Percentiles rank a stretch among this genome's conserved stretches.
These are phyloP conservation scores for Stichodactyla mertensii DNA, from an alignment of 64 coral and sea anemone species.

Conservation along the genomic window DNA sequence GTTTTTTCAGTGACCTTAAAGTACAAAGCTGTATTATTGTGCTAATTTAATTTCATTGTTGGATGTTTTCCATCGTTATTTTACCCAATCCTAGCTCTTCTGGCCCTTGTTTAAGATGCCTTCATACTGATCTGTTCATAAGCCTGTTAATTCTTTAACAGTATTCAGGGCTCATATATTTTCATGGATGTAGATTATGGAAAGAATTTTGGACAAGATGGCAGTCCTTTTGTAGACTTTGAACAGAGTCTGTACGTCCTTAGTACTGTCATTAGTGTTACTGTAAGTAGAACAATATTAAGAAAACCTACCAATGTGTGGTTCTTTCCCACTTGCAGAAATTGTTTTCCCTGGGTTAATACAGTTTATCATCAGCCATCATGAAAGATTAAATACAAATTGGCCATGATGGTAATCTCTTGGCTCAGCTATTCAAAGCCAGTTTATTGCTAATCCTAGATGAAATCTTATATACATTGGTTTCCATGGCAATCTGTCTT, in stretches of 20 bases:
- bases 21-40: too few species aligned
- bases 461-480: too few species aligned
- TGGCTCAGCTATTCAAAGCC: too few species aligned
- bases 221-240: conserved; percentile 40
- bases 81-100: neutral
- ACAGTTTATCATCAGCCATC: too few species aligned
- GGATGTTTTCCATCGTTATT: too few species aligned
- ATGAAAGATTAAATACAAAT: too few species aligned
- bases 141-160: conserved; percentile 26
- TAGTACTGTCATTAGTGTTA: conserved; percentile 65
- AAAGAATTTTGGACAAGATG: conserved; percentile 42
- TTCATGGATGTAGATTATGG: conserved; percentile 65
- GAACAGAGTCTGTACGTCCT: conserved; percentile 67
- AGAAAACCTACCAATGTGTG: neutral
- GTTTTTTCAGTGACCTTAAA: too few species aligned
- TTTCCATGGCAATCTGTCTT: too few species aligned
- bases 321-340: neutral
- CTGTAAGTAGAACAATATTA: conserved; percentile 30
- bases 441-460: too few species aligned
- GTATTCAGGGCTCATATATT: conserved; percentile 49
- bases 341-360: neutral
- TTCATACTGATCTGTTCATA: neutral
- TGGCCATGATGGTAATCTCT: too few species aligned
- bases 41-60: too few species aligned
- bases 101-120: neutral